Evolutionary conservation across 2,888 invertebrate species (phyloP), one percentile per base, ranked within the genome.

Genomic region (Ormyrus rosae): DNA sequence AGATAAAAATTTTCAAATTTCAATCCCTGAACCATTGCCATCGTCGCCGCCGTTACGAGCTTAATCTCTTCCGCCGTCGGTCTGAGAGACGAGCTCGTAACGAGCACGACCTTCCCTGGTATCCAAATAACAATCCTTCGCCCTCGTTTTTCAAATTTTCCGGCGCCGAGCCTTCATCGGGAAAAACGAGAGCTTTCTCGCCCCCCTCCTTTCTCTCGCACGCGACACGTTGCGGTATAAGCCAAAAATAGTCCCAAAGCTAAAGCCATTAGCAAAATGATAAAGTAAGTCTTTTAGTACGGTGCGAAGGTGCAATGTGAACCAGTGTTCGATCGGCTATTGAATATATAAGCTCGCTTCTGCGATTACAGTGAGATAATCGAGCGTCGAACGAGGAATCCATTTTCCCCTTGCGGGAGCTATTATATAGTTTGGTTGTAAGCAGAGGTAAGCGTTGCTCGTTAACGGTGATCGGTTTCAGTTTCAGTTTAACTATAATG

Each of bases 401-500:
- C 19, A 19, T 19, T 19, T 19, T 19, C 19, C 19, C 19, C 19
- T 19, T 19, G 19, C 19, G 19, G 19, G 19, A 19, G 6, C 0
- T 1, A 60, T 13, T 19, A 5, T 19, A 60, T 3, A 60, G 19
- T 19, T 19, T 19, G 19, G 2, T 19, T 19, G 19, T 19, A 19
- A 19, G 19, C 6, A 9, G 6, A 60, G 19, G 19, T 6, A 60
- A 61, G 34, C 2, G 34, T 19, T 56, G n/a, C 19, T 19, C 11
- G 11, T 11, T 1, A n/a, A 56, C 9, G n/a, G n/a, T 56, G n/a
- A 61, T 1, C 13, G n/a, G n/a, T n/a, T 13, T 8, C 6, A n/a
- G 9, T 56, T 6, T 6, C 8, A 64, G 53, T 86, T 91, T 91
- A 94, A 90, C 93, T 94, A 88, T 92, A 91, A 91, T 96, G 96